Evolutionary conservation across 2,113 vertebrate species (phyloP), one percentile per base, ranked within the genome.

Genomic region (Pomatostomus ruficeps): DNA sequence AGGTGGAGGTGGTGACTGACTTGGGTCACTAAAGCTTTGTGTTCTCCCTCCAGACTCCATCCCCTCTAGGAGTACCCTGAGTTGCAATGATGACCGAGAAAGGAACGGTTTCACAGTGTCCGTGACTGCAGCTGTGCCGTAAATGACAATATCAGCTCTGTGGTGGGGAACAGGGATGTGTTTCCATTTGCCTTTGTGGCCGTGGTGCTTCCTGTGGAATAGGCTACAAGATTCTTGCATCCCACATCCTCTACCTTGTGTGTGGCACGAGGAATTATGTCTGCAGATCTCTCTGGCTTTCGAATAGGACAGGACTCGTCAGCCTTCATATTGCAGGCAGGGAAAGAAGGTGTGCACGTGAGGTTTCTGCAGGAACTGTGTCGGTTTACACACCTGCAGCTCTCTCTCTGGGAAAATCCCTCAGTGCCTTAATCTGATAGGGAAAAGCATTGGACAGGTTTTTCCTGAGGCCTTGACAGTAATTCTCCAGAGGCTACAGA

Each of bases 401-500:
- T 49, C 88, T 72, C n/a, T 85, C 54, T 45, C 54, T 55, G 51
- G 92, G 45, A 38, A 74, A 59, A 61, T 9, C 70, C 49, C 54
- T 74, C 26, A 3, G 4, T 81, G 65, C 24, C 19, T 85, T 72
- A 25, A 31, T 62, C 62, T 79, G n/a, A 57, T 66, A 36, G 17
- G 28, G 48, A 54, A 88, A n/a, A 68, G 33, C 54, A 11, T 25
- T n/a, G 86, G 86, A 28, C 54, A 46, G 78, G 29, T 70, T 92
- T 93, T 84, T 91, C 88, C 43, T 55, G 63, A 85, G 88, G 65
- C 65, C 63, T 68, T 89, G 82, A 61, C 85, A 87, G 73, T 61
- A 84, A 87, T 43, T 81, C 85, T 87, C 73, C 78, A 87, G 85
- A 89, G 93, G 88, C 55, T 88, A 35, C 87, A 51, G 75, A 66